A percentile compares a stretch with the other conserved stretches of the same genome.
Evolutionary conservation across 2,888 invertebrate species (phyloP).

Genomic region (Lypha dubia): DNA sequence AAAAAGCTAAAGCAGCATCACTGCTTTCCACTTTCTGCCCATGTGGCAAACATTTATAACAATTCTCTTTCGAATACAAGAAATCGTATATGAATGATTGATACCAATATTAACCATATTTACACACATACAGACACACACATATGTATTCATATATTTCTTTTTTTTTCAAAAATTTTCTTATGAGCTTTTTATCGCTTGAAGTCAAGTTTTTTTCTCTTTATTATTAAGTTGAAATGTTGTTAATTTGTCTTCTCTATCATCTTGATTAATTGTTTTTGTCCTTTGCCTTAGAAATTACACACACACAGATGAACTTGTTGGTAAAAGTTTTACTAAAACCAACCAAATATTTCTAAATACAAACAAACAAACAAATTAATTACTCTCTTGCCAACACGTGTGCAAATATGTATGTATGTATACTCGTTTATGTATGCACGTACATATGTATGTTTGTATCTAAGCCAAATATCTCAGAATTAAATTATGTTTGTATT

Average conservation of each 20-base stretch:
- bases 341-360: background rate
- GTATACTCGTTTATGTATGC: too few relatives aligned
- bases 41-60: background rate
- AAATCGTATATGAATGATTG: conserved; percentile 32
- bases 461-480: background rate
- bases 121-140: background rate
- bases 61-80: background rate
- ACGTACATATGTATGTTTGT: background rate
- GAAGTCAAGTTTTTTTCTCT: conserved; percentile 18
- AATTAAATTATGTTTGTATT: conserved; percentile 1
- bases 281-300: background rate
- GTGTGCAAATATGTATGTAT: background rate
- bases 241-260: conserved; percentile 22
- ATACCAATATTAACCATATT: conserved; percentile 12
- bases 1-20: background rate
- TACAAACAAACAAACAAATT: background rate
- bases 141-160: conserved; percentile 14
- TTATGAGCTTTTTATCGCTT: background rate
- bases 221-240: conserved; percentile 21
- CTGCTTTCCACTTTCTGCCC: background rate
- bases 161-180: too few relatives aligned
- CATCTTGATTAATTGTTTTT: conserved; percentile 29
- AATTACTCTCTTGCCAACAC: background rate
- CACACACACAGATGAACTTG: background rate
- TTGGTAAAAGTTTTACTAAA: background rate